Conservation (phyloP, 2,113 vertebrate species). For the Psammodynastes pulverulentus region DNA sequence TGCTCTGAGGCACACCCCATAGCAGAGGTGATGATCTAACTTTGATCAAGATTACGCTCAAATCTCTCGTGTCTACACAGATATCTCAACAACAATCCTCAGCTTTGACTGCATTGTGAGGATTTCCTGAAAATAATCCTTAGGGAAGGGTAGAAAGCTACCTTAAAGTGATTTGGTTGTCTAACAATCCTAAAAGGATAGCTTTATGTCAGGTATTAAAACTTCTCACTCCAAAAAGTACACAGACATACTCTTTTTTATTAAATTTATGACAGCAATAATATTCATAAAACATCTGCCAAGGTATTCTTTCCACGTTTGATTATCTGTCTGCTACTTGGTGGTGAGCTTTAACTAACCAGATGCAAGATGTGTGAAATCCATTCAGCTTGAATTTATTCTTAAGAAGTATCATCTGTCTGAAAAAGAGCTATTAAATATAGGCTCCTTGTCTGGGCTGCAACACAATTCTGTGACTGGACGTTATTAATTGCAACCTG, state of each 20-base stretch:
- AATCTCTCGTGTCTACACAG: neutral
- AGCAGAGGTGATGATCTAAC: neutral
- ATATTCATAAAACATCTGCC: conserved; percentile 54
- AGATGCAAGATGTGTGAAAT: conserved; percentile 59
- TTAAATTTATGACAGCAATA: conserved; percentile 52
- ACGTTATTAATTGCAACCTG: conserved; percentile 65
- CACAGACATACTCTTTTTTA: conserved; percentile 35
- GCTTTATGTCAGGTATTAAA: neutral
- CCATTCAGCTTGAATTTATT: conserved; percentile 57
- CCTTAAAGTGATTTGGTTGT: neutral
- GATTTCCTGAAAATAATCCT: neutral
- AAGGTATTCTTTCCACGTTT: conserved; percentile 58
- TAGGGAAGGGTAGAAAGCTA: neutral
- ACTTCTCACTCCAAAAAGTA: neutral
- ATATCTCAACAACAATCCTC: neutral
- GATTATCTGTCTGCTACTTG: conserved; percentile 57
- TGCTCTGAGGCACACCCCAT: neutral
- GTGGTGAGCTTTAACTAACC: conserved; percentile 53
- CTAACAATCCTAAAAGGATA: neutral
- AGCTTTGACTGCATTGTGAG: neutral
- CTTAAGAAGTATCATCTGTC: conserved; percentile 55
- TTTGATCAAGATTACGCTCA: neutral
- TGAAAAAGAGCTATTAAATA: conserved; percentile 61
- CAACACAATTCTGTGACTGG: conserved; percentile 45
- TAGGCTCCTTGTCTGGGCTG: conserved; percentile 57